Evolutionary conservation across 2,888 invertebrate genomes (phyloP).

Genomic region (Busseola fusca): DNA sequence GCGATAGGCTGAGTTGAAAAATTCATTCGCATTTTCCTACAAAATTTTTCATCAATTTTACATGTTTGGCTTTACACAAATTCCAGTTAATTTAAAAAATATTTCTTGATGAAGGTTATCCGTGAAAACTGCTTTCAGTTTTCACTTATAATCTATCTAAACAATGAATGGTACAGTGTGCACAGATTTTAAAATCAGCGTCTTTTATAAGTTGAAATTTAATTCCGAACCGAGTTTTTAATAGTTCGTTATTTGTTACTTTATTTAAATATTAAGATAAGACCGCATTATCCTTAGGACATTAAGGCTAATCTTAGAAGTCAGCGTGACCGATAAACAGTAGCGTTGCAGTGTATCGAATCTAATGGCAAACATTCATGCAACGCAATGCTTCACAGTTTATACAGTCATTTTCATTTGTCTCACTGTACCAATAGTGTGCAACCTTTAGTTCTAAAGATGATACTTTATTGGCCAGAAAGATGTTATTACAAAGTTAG

Average conservation of each 20-base stretch:
- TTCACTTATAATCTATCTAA: background rate
- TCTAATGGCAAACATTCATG: slow-evolving; percentile 33
- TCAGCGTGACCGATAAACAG: slow-evolving; percentile 16
- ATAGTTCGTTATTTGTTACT: background rate
- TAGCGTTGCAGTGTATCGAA: slow-evolving; percentile 39
- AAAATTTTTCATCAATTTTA: background rate
- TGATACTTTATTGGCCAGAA: slow-evolving; percentile 6
- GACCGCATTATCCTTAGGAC: slow-evolving; percentile 7
- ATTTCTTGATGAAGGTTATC: no score
- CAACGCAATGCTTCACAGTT: slow-evolving; percentile 23
- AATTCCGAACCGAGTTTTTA: background rate
- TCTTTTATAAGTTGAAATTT: background rate
- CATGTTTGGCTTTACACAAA: no score
- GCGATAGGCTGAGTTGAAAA: background rate
- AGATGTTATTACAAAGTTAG: background rate
- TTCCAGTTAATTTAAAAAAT: no score
- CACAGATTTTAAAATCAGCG: background rate
- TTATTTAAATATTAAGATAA: background rate
- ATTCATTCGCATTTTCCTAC: background rate
- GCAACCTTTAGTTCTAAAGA: slow-evolving; percentile 17
- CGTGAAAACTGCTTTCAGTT: no score
- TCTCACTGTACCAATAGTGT: slow-evolving; percentile 21
- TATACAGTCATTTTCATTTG: slow-evolving; percentile 12
- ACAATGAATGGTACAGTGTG: background rate
- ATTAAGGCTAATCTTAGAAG: slow-evolving; percentile 1